phyloP scores from a whole-genome alignment of 1,140 invertebrate genomes.

The Streblospio benedicti region DNA sequence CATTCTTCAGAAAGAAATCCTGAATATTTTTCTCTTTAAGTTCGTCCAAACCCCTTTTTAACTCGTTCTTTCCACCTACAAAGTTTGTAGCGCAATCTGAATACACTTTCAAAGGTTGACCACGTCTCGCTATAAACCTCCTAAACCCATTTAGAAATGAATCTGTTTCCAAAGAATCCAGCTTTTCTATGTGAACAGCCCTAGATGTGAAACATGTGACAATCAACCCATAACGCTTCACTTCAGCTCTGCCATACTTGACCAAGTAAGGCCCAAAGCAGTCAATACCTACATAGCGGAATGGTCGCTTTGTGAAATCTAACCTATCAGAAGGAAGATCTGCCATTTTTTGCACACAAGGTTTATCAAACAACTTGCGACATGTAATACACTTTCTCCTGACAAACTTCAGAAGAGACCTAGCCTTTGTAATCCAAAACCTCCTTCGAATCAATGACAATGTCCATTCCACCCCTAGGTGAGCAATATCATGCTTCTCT shows the following conservation, averaged over 20 bases:
- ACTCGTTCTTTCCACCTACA: constrained; percentile 23
- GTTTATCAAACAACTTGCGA: too few relatives aligned
- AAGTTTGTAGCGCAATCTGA: constrained; percentile 46
- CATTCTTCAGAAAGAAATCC: too few relatives aligned
- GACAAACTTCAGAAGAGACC: too few relatives aligned
- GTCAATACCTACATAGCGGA: not conserved
- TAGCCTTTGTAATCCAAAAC: too few relatives aligned
- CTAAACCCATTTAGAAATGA: constrained; percentile 38
- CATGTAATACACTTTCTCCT: too few relatives aligned
- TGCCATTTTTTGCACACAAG: constrained; percentile 3
- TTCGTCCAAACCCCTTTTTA: not conserved
- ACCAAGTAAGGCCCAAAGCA: not conserved
- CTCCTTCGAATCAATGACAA: too few relatives aligned
- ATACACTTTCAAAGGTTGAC: constrained; percentile 28
- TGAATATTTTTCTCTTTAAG: too few relatives aligned
- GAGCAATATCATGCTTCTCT: too few relatives aligned
- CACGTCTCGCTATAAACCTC: constrained; percentile 42
- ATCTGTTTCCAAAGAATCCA: constrained; percentile 33
- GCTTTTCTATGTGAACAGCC: constrained; percentile 36
- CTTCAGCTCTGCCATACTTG: not conserved
- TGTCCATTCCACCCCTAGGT: too few relatives aligned
- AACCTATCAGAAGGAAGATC: not conserved
- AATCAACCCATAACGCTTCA: constrained; percentile 17
- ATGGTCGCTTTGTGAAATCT: not conserved
- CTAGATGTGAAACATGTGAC: constrained; percentile 15